Evolutionary conservation across 2,797 vertebrate genomes (phyloP).

Genomic region (Ctenochaetus hawaiiensis): DNA sequence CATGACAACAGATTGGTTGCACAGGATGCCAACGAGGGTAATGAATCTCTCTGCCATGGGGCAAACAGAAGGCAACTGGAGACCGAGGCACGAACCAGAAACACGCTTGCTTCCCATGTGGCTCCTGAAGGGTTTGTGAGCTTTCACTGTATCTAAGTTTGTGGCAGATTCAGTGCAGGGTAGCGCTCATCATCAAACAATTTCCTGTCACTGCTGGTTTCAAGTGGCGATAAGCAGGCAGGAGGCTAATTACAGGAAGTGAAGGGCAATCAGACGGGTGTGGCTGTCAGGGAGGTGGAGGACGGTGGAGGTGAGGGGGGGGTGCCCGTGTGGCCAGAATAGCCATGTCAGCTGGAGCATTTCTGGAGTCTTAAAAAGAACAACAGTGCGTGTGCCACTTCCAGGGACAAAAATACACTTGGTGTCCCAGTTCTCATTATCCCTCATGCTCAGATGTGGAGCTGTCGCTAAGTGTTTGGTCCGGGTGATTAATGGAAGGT

Average conservation of each 20-base stretch:
- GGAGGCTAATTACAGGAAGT: slow-evolving; percentile 82
- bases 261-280: slow-evolving; percentile 75
- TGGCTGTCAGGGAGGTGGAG: slow-evolving; percentile 43
- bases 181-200: slow-evolving; percentile 61
- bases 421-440: slow-evolving; percentile 65
- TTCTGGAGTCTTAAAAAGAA: slow-evolving; percentile 40
- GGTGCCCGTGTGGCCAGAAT: slow-evolving; percentile 11
- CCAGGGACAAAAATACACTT: slow-evolving; percentile 74
- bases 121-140: slow-evolving; percentile 41
- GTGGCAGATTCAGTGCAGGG: slow-evolving; percentile 49
- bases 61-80: slow-evolving; percentile 55
- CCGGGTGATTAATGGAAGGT: slow-evolving; percentile 51
- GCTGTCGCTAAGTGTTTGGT: slow-evolving; percentile 47
- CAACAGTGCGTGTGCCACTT: slow-evolving; percentile 62
- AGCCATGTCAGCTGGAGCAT: slow-evolving; percentile 9
- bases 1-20: slow-evolving; percentile 23
- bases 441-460: slow-evolving; percentile 42
- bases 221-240: slow-evolving; percentile 68
- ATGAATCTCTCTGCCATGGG: slow-evolving; percentile 37
- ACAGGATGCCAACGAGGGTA: slow-evolving; percentile 28
- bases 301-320: not conserved
- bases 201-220: slow-evolving; percentile 75
- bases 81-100: slow-evolving; percentile 36
- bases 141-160: slow-evolving; percentile 54
- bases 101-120: slow-evolving; percentile 13